phyloP scores from a whole-genome alignment of 2,888 invertebrate genomes.

The Hirtodrosophila alboralis region DNA sequence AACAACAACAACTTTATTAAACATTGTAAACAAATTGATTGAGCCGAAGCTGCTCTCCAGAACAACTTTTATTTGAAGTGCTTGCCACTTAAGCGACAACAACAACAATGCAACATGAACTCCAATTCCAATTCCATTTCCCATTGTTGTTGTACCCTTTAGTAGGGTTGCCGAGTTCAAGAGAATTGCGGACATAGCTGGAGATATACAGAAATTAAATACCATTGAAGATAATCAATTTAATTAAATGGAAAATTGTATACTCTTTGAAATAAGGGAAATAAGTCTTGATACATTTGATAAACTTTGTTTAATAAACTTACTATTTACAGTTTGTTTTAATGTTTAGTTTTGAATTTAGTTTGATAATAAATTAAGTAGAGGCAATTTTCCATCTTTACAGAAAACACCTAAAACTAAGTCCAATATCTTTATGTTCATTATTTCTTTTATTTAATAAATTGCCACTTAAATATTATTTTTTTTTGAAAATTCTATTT shows the following conservation, averaged over 20 bases:
- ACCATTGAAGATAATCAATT: slow-evolving; percentile 1
- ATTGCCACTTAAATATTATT: too few relatives aligned
- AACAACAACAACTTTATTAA: slow-evolving; percentile 50
- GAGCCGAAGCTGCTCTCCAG: slow-evolving; percentile 24
- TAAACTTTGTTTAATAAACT: too few relatives aligned
- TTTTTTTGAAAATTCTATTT: too few relatives aligned
- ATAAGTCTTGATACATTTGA: slow-evolving; percentile 6
- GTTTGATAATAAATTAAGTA: too few relatives aligned
- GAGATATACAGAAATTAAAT: slow-evolving; percentile 22
- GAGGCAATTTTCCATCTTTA: too few relatives aligned
- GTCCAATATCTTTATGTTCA: too few relatives aligned
- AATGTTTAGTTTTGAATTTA: too few relatives aligned
- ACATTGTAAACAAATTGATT: slow-evolving; percentile 66
- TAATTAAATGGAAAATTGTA: slow-evolving; percentile 11
- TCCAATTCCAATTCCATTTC: slow-evolving; percentile 12
- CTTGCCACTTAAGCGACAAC: slow-evolving; percentile 43
- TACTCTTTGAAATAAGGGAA: background rate
- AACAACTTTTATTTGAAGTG: slow-evolving; percentile 44
- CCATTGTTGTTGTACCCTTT: slow-evolving; percentile 12
- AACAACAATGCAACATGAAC: slow-evolving; percentile 7
- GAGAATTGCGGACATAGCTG: slow-evolving; percentile 19
- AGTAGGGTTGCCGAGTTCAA: slow-evolving; percentile 37
- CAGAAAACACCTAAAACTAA: too few relatives aligned
- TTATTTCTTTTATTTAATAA: too few relatives aligned
- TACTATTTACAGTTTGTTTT: too few relatives aligned